phyloP scores from a whole-genome alignment of 2,888 invertebrate species.

The Dysmachus trigonus region DNA sequence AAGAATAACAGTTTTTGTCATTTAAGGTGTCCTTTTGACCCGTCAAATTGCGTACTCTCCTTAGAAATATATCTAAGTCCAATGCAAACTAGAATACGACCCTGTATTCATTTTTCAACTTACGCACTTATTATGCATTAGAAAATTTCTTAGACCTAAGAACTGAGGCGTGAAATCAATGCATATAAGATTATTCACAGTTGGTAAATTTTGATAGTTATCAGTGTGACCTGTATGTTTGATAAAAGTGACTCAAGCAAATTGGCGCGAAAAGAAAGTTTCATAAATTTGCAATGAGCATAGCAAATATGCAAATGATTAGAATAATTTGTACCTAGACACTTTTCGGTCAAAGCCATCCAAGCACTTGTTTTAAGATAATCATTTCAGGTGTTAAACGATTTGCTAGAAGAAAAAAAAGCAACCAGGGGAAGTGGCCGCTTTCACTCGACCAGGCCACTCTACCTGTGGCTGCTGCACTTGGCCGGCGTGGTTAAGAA shows the following conservation, averaged over 20 bases:
- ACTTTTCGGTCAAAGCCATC: neutral
- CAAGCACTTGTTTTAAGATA: neutral
- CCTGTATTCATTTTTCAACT: neutral
- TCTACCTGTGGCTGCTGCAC: neutral
- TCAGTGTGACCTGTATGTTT: slow-evolving; percentile 1
- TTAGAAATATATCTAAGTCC: no score
- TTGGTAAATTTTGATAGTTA: neutral
- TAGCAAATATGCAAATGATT: neutral
- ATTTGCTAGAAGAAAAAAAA: neutral
- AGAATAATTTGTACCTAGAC: neutral
- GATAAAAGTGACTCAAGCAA: neutral
- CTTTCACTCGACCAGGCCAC: neutral
- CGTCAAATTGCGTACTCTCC: no score
- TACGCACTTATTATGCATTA: neutral
- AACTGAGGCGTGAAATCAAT: neutral
- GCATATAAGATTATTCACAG: neutral
- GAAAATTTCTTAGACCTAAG: neutral
- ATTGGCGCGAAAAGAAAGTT: slow-evolving; percentile 17
- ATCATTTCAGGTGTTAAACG: neutral
- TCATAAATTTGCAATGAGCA: neutral
- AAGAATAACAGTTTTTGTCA: no score
- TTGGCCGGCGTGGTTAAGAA: neutral
- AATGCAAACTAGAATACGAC: neutral
- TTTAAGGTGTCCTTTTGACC: no score
- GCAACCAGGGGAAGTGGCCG: neutral